These are phyloP conservation scores for Morus bassanus DNA, from an alignment of 2,797 vertebrate species.

Conservation along the genomic window DNA sequence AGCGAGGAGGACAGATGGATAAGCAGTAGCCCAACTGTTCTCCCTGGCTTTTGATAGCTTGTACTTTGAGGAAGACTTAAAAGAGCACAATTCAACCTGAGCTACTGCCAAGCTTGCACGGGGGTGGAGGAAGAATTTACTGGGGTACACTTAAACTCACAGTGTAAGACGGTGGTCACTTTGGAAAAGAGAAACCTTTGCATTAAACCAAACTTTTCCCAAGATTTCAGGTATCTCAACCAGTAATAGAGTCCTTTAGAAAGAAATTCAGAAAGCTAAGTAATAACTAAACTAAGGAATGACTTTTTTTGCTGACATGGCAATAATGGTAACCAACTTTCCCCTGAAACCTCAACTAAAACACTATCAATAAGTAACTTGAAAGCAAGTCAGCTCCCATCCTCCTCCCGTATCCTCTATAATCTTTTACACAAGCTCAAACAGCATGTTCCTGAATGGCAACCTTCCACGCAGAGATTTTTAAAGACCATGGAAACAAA, in stretches of 20 bases:
- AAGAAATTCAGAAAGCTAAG: neutral
- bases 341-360: neutral
- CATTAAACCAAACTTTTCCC: neutral
- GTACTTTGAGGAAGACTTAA: neutral
- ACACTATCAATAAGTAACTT: neutral
- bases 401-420: neutral
- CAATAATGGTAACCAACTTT: neutral
- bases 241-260: neutral
- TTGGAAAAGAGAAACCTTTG: neutral
- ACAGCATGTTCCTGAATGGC: fast-evolving
- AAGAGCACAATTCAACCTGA: neutral
- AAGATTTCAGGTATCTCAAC: neutral
- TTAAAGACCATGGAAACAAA: neutral
- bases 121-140: neutral
- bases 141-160: neutral
- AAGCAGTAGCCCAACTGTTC: neutral
- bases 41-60: neutral
- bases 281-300: neutral
- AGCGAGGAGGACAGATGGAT: neutral
- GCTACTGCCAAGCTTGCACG: neutral
- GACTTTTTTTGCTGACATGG: neutral
- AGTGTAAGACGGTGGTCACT: neutral
- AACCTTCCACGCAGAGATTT: neutral
- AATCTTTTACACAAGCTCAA: neutral
- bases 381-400: neutral